Conservation (phyloP, 2,797 vertebrate genomes). For the Synanceia verrucosa region DNA sequence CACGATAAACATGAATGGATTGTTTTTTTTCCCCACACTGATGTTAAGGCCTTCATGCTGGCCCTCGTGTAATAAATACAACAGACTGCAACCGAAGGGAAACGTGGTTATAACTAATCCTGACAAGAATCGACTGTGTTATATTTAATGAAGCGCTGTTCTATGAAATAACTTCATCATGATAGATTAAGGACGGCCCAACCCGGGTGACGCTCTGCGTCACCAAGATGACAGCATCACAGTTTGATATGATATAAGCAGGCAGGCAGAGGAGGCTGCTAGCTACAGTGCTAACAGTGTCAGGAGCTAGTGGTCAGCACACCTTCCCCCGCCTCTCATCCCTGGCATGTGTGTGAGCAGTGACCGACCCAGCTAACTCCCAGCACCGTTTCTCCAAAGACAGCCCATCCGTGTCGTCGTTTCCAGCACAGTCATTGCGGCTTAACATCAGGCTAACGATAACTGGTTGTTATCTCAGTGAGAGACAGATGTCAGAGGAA, state of each 20-base stretch:
- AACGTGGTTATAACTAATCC: background rate
- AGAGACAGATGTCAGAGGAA: slow-evolving; percentile 15
- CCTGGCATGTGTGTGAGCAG: slow-evolving; percentile 51
- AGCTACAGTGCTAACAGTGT: background rate
- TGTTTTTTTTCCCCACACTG: background rate
- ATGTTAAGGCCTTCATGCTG: slow-evolving; percentile 25
- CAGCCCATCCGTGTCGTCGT: background rate
- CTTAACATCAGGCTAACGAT: too few relatives aligned
- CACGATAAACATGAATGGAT: background rate
- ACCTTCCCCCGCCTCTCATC: slow-evolving; percentile 32
- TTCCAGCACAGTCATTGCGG: accelerated
- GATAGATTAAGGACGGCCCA: slow-evolving; percentile 21
- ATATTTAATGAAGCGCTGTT: background rate
- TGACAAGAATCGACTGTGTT: background rate
- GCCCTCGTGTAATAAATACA: background rate
- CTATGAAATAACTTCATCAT: background rate
- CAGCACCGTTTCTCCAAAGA: background rate
- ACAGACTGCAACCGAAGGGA: background rate
- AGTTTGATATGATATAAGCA: background rate
- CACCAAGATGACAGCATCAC: slow-evolving; percentile 27
- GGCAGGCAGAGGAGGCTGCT: background rate
- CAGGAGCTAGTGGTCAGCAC: slow-evolving; percentile 9
- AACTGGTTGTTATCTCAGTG: background rate
- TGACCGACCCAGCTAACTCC: slow-evolving; percentile 16
- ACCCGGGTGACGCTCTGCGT: slow-evolving; percentile 48